Conservation (phyloP, 2,888 invertebrate genomes). For the Apoda limacodes region DNA sequence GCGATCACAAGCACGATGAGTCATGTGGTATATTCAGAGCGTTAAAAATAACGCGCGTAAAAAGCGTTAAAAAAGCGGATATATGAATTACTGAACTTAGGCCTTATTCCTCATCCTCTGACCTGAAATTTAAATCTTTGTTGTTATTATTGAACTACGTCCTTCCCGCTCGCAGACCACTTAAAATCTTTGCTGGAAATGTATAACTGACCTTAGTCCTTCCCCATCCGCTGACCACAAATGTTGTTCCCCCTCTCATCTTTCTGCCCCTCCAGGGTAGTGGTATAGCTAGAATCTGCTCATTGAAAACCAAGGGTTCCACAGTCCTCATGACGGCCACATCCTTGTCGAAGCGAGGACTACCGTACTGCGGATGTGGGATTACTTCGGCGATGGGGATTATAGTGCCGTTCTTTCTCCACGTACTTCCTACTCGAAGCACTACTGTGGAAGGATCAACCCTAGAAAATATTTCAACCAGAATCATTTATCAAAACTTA, state of each 20-base stretch:
- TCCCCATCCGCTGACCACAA: slow-evolving; percentile 55
- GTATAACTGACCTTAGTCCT: slow-evolving; percentile 37
- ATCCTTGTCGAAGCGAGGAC: slow-evolving; percentile 52
- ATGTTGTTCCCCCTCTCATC: slow-evolving; percentile 28
- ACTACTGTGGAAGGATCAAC: slow-evolving; percentile 47
- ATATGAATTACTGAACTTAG: no score
- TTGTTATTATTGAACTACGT: no score
- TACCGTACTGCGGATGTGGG: slow-evolving; percentile 44
- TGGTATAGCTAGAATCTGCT: slow-evolving; percentile 36
- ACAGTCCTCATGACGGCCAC: slow-evolving; percentile 51
- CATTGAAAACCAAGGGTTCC: slow-evolving; percentile 38
- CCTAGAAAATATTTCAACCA: no score
- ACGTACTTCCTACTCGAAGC: slow-evolving; percentile 56
- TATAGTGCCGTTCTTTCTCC: slow-evolving; percentile 46
- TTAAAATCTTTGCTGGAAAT: no score
- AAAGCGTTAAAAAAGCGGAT: no score
- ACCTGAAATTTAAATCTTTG: no score
- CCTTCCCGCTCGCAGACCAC: no score
- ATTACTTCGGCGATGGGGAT: slow-evolving; percentile 49
- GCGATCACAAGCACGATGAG: no score
- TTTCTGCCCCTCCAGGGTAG: slow-evolving; percentile 29
- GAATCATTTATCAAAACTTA: no score
- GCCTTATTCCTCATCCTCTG: no score
- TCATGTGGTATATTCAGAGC: no score
- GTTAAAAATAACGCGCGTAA: no score